These are phyloP conservation scores for Darevskia mixta DNA, from an alignment of 2,797 vertebrate species.

Conservation along the genomic window DNA sequence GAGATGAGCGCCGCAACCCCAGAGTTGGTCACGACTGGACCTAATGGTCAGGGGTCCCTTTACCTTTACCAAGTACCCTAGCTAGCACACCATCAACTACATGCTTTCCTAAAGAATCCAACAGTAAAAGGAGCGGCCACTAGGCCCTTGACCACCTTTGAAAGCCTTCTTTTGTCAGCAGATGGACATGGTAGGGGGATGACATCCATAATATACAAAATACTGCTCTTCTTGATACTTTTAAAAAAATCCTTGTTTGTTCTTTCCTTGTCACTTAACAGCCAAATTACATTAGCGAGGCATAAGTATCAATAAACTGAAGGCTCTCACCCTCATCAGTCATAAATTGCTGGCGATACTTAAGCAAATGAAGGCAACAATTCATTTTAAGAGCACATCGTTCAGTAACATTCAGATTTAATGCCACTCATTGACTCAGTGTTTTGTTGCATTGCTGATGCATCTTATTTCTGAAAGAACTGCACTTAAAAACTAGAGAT, in stretches of 20 bases:
- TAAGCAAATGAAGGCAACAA: conserved; percentile 9
- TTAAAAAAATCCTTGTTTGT: background rate
- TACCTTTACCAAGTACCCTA: too few species aligned
- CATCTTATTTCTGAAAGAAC: background rate
- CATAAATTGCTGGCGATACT: conserved; percentile 15
- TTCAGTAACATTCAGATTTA: conserved; percentile 19
- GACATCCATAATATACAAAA: too few species aligned
- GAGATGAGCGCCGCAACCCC: too few species aligned
- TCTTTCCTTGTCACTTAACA: conserved; percentile 37
- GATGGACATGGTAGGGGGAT: too few species aligned
- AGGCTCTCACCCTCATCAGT: background rate
- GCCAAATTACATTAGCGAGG: conserved; percentile 2
- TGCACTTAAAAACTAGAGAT: background rate
- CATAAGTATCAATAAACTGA: conserved; percentile 22
- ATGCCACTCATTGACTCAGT: conserved; percentile 21
- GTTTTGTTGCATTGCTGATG: background rate
- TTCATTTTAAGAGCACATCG: background rate
- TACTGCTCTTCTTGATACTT: background rate
- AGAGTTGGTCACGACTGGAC: too few species aligned
- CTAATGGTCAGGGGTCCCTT: too few species aligned
- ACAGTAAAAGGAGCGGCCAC: too few species aligned
- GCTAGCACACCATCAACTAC: too few species aligned
- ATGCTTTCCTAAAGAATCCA: too few species aligned
- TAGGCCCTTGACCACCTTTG: too few species aligned
- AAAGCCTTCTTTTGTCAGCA: too few species aligned